Conservation (phyloP, 1,140 invertebrate species). For the Neodiprion fabricii region DNA sequence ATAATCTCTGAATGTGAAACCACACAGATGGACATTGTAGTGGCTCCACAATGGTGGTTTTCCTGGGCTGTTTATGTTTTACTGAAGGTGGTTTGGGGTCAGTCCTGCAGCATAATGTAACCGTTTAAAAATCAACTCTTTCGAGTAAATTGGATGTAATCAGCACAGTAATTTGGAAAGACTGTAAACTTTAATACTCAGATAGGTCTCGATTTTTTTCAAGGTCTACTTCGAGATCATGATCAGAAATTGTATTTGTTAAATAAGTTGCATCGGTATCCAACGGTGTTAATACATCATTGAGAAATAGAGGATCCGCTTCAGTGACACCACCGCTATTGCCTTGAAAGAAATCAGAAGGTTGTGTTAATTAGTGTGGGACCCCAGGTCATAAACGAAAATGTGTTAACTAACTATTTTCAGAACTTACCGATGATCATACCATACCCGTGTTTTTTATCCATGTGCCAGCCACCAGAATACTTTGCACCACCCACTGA, state of each 20-base stretch:
- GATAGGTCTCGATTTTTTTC: slow-evolving; percentile 31
- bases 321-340: slow-evolving; percentile 60
- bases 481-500: slow-evolving; percentile 61
- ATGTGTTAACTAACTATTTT: too few relatives aligned
- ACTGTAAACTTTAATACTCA: slow-evolving; percentile 30
- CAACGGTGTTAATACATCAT: slow-evolving; percentile 54
- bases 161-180: too few relatives aligned
- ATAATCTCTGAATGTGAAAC: slow-evolving; percentile 27
- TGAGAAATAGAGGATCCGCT: slow-evolving; percentile 58
- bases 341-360: slow-evolving; percentile 20
- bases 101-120: slow-evolving; percentile 4
- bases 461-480: slow-evolving; percentile 62
- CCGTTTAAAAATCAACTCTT: slow-evolving; percentile 23
- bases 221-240: slow-evolving; percentile 34
- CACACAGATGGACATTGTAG: slow-evolving; percentile 27
- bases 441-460: slow-evolving; percentile 65
- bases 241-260: slow-evolving; percentile 8
- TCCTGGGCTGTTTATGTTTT: background rate
- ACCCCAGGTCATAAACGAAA: too few relatives aligned
- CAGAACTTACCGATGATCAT: slow-evolving; percentile 53
- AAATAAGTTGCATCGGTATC: background rate
- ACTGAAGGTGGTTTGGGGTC: background rate
- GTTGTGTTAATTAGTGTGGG: background rate
- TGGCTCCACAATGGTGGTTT: slow-evolving; percentile 25
- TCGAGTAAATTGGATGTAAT: background rate